Evolutionary conservation across 2,113 vertebrate genomes (phyloP), one percentile per base, ranked within the genome.

Genomic region (Rhineura floridana): DNA sequence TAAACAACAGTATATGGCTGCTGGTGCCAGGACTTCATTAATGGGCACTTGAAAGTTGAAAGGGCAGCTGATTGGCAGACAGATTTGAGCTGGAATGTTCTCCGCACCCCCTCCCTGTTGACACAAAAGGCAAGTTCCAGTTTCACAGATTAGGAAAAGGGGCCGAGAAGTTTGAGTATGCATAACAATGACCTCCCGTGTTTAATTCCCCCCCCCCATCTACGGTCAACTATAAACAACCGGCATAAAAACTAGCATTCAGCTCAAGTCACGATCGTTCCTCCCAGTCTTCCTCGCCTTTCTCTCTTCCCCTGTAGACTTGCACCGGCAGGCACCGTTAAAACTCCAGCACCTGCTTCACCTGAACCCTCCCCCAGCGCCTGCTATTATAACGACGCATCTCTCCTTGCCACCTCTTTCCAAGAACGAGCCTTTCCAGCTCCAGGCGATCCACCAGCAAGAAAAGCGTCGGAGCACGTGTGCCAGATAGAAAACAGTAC

Each of bases 331-430:
- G 90, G 92, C 88, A 28, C 73, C 82, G 86, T 88, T 91, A 75
- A 69, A 85, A 82, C 91, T 95, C 95, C 95, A 95, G 95, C 94
- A 95, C 91, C 90, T 96, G 95, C 95, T 92, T 72, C 91, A 76
- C 92, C 80, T 86, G 84, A 28, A 63, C 82, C 79, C 78, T 50
- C 83, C 95, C 30, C 63, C 46, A 84, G 95, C 87, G 92, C 92
- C 91, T 90, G 86, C 79, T n/a, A 5, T 76, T 91, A 93, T 93
- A 93, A 91, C 89, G 6, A 21, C 12, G 25, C 19, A 82, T 44
- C 62, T 70, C 82, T 6, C 33, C 36, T 78, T 83, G 75, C 62
- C 84, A n/a, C 13, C 62, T 75, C 81, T 52, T 72, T 63, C 80
- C 55, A 13, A 33, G 67, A 13, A 36, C 33, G 36, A 72, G n/a